Base-by-base conservation (phyloP, 64 coral and sea anemone species). In the Porites australiensis region DNA sequence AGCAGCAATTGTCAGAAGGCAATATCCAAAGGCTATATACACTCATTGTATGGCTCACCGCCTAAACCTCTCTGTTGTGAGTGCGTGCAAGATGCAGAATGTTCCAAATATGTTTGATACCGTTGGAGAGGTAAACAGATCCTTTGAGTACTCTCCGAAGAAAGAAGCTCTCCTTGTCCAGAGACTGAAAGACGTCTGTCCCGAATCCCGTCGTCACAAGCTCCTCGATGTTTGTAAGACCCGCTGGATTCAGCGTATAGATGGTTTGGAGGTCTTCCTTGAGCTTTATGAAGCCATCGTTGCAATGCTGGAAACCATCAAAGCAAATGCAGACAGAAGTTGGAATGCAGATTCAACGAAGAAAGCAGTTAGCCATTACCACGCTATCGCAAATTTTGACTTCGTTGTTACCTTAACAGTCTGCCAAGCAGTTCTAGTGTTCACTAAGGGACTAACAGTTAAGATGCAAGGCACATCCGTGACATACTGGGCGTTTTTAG, bases 1-100 rank as follows among this genome's bases (percentile, higher is more conserved):
- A 67, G 79, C 93, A 77, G 54, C 90, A 43, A 89, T 91, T 79
- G 53, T 81, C 62, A 87, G 82, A 58, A 70, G 82, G 85, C 77
- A 87, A 91, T 95, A 95, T 88, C 88, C 82, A 79, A 95, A 95
- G 83, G 89, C 83, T 91, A 91, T 95, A 75, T 95, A 91, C 76
- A 82, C 89, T 91, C 82, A 91, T 88, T 91, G 82, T 77, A 74
- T 81, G 84, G 75, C 92, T 94, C 92, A 88, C 68, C 75, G 63
- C 75, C 85, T 95, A 90, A 95, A 90, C 80, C 92, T 94, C 87
- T 86, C 79, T 90, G 93, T 86, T 86, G 80, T 90, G 87, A 90
- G 88, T 89, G 80, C 87, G 79, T 90, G 79, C 92, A 89, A 94
- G 77, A 88, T 94, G 77, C 92, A 90, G 79, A 90, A 70, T 90